Conservation (phyloP, 2,113 vertebrate species). For the Cichladusa arquata region DNA sequence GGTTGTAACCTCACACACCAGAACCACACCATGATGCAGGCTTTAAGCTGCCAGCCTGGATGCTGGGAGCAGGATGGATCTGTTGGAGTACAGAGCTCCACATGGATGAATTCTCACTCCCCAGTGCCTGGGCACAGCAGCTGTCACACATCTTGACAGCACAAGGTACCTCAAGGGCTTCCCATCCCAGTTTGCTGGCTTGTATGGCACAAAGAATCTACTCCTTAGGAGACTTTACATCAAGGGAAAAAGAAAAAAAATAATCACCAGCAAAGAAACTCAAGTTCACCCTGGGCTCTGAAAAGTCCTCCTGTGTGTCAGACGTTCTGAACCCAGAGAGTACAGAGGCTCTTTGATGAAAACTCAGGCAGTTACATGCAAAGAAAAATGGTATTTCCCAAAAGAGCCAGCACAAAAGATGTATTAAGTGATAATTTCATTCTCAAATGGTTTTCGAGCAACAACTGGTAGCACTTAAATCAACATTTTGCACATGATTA, state of each 20-base stretch:
- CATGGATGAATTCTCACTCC: neutral
- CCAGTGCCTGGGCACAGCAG: neutral
- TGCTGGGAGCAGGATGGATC: neutral
- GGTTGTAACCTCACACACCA: neutral
- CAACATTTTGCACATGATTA: slow-evolving; percentile 41
- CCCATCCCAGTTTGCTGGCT: neutral
- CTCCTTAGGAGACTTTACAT: neutral
- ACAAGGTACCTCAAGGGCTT: neutral
- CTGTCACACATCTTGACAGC: neutral
- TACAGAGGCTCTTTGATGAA: slow-evolving; percentile 9
- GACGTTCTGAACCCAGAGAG: neutral
- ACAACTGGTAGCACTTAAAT: slow-evolving; percentile 44
- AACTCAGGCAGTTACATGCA: neutral
- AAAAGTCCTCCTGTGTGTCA: neutral
- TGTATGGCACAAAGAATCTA: neutral
- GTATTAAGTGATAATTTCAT: slow-evolving; percentile 40
- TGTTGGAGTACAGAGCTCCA: neutral
- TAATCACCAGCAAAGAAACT: neutral
- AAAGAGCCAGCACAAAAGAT: slow-evolving; percentile 19
- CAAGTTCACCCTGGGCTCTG: neutral
- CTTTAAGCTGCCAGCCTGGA: neutral
- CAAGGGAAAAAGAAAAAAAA: neutral
- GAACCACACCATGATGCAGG: neutral
- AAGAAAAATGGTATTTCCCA: slow-evolving; percentile 11
- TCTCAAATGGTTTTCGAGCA: slow-evolving; percentile 15